Evolutionary conservation across 2,797 vertebrate genomes (phyloP), one percentile per base, ranked within the genome.

Genomic region (Poliocrania exsul): DNA sequence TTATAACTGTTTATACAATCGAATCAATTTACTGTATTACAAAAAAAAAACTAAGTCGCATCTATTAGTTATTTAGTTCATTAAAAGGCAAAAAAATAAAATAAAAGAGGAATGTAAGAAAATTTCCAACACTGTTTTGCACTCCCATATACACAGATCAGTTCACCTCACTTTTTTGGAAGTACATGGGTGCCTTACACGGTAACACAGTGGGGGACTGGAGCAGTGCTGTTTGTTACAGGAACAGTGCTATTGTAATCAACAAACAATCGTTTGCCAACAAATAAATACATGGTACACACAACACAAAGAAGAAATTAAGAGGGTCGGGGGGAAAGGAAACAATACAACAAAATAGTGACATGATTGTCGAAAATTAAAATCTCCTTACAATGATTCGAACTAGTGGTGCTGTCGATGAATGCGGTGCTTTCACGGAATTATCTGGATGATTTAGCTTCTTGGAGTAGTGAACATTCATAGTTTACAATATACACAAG

Each of bases 271-370:
- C 98, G 98, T 99, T 99, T 99, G 98, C 98, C 98, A 99, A 98
- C 98, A 99, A 99, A 99, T 99, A 99, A 99, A 99, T 99, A 99
- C 99, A 99, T 98, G 98, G 98, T 98, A 99, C 98, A 98, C 98
- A 98, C 97, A 97, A 99, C 98, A 98, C 98, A 98, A 98, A 98
- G 98, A 98, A 98, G 98, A 98, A 98, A 98, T 98, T 98, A 96
- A 72, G 95, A 97, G 98, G 98, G 98, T 19, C 24, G 89, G 64
- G 89, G 88, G 85, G 53, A 50, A 92, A 95, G 91, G 92, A 93
- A 95, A 96, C 83, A 98, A 98, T 93, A 96, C 95, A 97, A 96
- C 91, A 98, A 97, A 97, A 97, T 53, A 98, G 97, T 98, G 98
- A 98, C 97, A 98, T 99, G 99, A 99, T 99, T 99, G 99, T 99